Percentiles rank a stretch among this genome's conserved stretches.
Evolutionary conservation across 2,888 invertebrate genomes (phyloP).

Genomic region (Scaptomyza reducta): DNA sequence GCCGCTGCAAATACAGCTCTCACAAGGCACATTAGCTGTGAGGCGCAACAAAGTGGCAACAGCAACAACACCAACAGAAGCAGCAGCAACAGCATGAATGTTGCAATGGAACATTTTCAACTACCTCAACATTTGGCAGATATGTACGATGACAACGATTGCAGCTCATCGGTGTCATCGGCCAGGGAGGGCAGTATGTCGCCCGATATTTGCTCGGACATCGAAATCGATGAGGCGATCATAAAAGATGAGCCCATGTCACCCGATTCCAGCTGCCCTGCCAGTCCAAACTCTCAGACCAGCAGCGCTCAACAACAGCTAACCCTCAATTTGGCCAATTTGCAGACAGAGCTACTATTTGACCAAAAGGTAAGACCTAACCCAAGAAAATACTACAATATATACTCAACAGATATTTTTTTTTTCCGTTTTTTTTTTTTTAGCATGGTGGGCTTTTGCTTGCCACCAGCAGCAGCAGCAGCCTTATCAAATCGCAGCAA

Average conservation of each 20-base stretch:
- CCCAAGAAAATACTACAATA: not conserved
- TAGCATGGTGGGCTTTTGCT: slow-evolving; percentile 85
- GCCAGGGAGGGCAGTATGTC: slow-evolving; percentile 78
- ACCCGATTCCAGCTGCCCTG: slow-evolving; percentile 89
- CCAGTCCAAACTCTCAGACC: slow-evolving; percentile 85
- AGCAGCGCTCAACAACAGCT: slow-evolving; percentile 66
- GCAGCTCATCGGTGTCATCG: slow-evolving; percentile 71
- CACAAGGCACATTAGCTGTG: slow-evolving; percentile 18
- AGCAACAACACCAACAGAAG: slow-evolving; percentile 34
- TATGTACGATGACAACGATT: slow-evolving; percentile 71
- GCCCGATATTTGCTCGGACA: slow-evolving; percentile 82
- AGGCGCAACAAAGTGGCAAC: slow-evolving; percentile 31
- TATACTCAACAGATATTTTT: not conserved
- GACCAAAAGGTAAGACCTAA: slow-evolving; percentile 86
- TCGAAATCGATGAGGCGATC: slow-evolving; percentile 83
- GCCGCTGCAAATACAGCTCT: slow-evolving; percentile 42
- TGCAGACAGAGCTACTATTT: slow-evolving; percentile 87
- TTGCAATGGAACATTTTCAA: slow-evolving; percentile 73
- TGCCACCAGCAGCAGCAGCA: slow-evolving; percentile 84
- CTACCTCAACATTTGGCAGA: slow-evolving; percentile 75
- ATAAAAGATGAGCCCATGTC: slow-evolving; percentile 93
- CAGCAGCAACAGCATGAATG: slow-evolving; percentile 32
- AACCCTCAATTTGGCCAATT: slow-evolving; percentile 81
- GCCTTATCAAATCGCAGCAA: slow-evolving; percentile 85
- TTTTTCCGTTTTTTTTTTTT: not conserved